Evolutionary conservation across 2,113 vertebrate species (phyloP).

Genomic region (Neopipo cinnamomea): DNA sequence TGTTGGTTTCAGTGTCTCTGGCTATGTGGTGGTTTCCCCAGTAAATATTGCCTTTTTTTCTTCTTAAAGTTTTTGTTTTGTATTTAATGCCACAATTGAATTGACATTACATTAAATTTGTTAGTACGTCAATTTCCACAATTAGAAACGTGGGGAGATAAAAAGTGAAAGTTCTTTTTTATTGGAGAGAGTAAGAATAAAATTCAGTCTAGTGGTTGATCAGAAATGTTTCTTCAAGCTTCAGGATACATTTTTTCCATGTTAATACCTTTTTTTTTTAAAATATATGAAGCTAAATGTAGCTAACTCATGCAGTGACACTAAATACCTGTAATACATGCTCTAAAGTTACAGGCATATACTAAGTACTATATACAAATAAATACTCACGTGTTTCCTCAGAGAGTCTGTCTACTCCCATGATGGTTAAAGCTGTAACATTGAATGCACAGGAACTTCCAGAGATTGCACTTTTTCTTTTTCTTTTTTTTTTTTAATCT

Average conservation of each 20-base stretch:
- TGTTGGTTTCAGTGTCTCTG: not conserved
- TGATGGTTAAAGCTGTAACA: not conserved
- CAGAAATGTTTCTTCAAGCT: not conserved
- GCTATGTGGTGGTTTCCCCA: not conserved
- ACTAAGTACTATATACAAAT: not conserved
- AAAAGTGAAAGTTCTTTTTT: not conserved
- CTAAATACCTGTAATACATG: not conserved
- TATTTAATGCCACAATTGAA: not conserved
- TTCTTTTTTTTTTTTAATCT: fast-evolving
- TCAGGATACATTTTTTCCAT: not conserved
- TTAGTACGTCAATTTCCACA: not conserved
- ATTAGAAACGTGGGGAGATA: not conserved
- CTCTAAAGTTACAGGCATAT: not conserved
- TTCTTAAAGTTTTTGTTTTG: not conserved
- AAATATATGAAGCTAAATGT: not conserved
- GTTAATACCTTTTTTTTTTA: not conserved
- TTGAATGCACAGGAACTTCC: not conserved
- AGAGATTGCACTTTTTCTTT: not conserved
- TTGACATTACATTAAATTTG: fast-evolving
- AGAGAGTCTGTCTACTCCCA: not conserved
- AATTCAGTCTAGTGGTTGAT: not conserved
- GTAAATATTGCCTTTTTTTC: not conserved
- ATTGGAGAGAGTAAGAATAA: not conserved
- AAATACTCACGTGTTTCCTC: not conserved
- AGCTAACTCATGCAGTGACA: not conserved